phyloP scores from a whole-genome alignment of 2,888 invertebrate genomes.

The Patella pellucida region DNA sequence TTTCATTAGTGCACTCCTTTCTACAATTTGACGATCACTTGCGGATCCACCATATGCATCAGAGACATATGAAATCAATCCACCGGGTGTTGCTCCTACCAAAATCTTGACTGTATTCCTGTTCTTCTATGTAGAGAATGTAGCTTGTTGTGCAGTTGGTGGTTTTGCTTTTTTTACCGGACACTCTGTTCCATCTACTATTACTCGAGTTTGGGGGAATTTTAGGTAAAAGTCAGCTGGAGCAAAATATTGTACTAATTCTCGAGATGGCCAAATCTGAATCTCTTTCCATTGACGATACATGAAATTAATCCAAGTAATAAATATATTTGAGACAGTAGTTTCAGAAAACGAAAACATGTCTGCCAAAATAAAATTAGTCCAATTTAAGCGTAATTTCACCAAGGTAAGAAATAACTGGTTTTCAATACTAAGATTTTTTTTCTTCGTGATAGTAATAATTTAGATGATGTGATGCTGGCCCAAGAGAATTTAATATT shows the following conservation, averaged over 20 bases:
- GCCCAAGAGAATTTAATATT: not conserved
- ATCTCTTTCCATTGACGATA: constrained; percentile 24
- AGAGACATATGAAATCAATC: constrained; percentile 21
- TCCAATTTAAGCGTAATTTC: not conserved
- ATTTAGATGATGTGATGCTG: not conserved
- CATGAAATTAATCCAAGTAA: constrained; percentile 27
- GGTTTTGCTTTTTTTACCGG: no score
- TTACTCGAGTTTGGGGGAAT: constrained; percentile 26
- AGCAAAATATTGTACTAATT: constrained; percentile 14
- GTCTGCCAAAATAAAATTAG: not conserved
- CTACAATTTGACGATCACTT: constrained; percentile 40
- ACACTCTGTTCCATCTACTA: constrained; percentile 15
- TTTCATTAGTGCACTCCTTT: constrained; percentile 24
- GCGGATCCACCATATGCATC: constrained; percentile 34
- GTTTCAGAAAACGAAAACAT: not conserved
- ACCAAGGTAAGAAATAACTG: not conserved
- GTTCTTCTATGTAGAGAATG: constrained; percentile 23
- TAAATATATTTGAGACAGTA: not conserved
- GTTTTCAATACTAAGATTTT: not conserved
- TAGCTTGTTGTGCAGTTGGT: constrained; percentile 21
- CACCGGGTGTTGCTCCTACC: constrained; percentile 28
- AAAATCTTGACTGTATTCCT: constrained; percentile 27
- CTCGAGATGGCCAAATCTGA: constrained; percentile 19
- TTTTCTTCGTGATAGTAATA: not conserved
- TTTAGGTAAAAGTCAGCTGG: constrained; percentile 24